phyloP scores from a whole-genome alignment of 2,888 invertebrate genomes.

The Hypsopygia costalis region DNA sequence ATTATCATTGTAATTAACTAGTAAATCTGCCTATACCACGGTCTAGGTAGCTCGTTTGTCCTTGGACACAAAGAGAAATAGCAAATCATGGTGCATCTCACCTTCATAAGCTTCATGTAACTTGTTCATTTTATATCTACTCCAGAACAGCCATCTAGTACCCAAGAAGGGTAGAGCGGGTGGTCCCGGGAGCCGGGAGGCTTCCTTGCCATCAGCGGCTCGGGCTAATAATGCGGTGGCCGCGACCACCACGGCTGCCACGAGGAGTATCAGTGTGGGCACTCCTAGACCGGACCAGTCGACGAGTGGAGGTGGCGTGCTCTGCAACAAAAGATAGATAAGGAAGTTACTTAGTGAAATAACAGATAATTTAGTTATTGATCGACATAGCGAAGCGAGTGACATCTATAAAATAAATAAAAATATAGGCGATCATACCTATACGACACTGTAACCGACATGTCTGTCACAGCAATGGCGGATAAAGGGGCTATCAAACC shows the following conservation, averaged over 20 bases:
- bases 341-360: too few relatives aligned
- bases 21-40: too few relatives aligned
- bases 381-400: too few relatives aligned
- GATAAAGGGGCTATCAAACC: too few relatives aligned
- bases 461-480: too few relatives aligned
- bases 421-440: too few relatives aligned
- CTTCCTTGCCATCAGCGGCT: slow-evolving; percentile 38
- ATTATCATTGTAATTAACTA: too few relatives aligned
- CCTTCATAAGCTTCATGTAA: slow-evolving; percentile 90
- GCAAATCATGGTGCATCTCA: slow-evolving; percentile 42
- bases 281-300: slow-evolving; percentile 58
- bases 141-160: slow-evolving; percentile 89
- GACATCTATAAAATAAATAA: too few relatives aligned
- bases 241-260: slow-evolving; percentile 46
- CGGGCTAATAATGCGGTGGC: slow-evolving; percentile 49
- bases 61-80: too few relatives aligned
- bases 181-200: slow-evolving; percentile 85
- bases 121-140: slow-evolving; percentile 85
- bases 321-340: slow-evolving; percentile 36
- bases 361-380: too few relatives aligned
- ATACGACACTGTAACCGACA: too few relatives aligned
- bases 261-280: slow-evolving; percentile 57
- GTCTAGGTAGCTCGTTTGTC: too few relatives aligned
- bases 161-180: slow-evolving; percentile 86
- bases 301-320: slow-evolving; percentile 53